Conservation (phyloP, 2,888 invertebrate genomes). For the Myopa testacea region DNA sequence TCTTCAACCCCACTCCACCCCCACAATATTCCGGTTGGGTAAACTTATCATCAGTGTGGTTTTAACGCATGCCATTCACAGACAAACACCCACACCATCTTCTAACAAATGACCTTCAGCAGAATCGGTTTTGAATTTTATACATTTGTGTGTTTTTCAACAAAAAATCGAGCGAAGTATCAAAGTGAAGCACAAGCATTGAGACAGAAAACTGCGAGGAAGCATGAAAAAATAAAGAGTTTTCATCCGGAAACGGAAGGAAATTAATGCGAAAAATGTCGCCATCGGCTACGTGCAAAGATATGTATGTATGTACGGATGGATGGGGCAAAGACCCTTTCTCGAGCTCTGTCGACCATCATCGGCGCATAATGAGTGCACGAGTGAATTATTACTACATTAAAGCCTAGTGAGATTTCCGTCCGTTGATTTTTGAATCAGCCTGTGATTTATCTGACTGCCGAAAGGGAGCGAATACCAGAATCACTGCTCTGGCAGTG, state of each 20-base stretch:
- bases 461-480: no score
- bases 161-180: neutral
- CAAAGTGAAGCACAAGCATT: neutral
- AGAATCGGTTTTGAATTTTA: neutral
- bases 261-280: slow-evolving; percentile 37
- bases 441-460: neutral
- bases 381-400: slow-evolving; percentile 38
- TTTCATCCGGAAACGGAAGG: slow-evolving; percentile 39
- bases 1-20: neutral
- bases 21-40: slow-evolving; percentile 4
- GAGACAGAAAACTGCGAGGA: neutral
- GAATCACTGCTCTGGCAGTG: no score
- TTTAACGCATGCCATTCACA: neutral
- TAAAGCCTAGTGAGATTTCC: slow-evolving; percentile 41
- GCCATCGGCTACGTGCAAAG: slow-evolving; percentile 1
- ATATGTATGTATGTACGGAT: neutral
- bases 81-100: neutral
- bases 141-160: slow-evolving; percentile 1
- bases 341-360: neutral
- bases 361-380: slow-evolving; percentile 30
- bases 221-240: slow-evolving; percentile 13
- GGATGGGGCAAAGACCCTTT: no score
- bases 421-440: neutral
- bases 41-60: slow-evolving; percentile 37
- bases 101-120: slow-evolving; percentile 28